Evolutionary conservation across 2,888 invertebrate genomes (phyloP).

Genomic region (Tolmerus cingulatus): DNA sequence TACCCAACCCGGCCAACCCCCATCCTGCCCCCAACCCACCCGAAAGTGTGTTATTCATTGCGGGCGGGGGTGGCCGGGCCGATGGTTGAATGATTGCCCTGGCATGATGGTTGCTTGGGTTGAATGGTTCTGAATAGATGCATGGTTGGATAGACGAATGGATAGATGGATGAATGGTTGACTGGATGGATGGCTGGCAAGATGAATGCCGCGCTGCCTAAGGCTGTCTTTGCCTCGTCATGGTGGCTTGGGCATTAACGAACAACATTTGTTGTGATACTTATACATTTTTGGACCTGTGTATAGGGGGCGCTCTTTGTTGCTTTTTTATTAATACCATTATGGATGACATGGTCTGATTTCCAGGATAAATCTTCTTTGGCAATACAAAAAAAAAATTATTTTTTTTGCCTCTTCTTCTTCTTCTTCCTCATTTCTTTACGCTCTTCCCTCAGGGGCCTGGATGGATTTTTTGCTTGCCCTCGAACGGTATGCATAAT

Average conservation of each 20-base stretch:
- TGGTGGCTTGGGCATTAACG: constrained; percentile 40
- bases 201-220: constrained; percentile 46
- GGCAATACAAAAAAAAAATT: not conserved
- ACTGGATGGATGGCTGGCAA: constrained; percentile 44
- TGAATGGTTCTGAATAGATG: constrained; percentile 49
- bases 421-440: not conserved
- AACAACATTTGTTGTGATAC: constrained; percentile 42
- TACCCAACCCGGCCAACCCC: not conserved
- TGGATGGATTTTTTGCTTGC: not conserved
- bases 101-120: constrained; percentile 48
- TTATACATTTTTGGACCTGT: constrained; percentile 37
- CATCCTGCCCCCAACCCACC: not conserved
- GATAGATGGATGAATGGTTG: constrained; percentile 43
- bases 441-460: not conserved
- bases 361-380: constrained; percentile 23
- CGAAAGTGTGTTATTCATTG: constrained; percentile 46
- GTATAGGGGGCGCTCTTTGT: not conserved
- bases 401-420: not conserved
- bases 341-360: constrained; percentile 41
- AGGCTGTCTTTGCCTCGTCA: constrained; percentile 40
- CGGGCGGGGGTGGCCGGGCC: constrained; percentile 29
- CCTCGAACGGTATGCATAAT: not conserved
- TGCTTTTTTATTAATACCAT: constrained; percentile 32
- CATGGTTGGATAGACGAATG: constrained; percentile 48
- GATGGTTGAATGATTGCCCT: constrained; percentile 49